These are phyloP conservation scores for Scortum barcoo DNA, from an alignment of 2,113 vertebrate species.

Conservation along the genomic window DNA sequence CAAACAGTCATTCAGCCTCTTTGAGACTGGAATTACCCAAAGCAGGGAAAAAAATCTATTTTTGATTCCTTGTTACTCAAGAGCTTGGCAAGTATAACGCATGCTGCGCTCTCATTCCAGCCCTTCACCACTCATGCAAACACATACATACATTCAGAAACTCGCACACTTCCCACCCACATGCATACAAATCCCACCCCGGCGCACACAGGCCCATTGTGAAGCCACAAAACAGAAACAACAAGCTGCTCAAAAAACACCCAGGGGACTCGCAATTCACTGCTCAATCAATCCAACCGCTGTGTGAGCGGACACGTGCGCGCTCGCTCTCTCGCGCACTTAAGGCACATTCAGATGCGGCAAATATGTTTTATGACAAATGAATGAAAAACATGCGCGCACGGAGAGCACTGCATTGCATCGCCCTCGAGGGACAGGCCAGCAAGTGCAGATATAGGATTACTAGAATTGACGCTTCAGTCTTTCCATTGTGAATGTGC, in stretches of 20 bases:
- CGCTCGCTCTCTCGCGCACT: conserved; percentile 33
- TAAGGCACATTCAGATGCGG: conserved; percentile 58
- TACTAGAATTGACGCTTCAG: conserved; percentile 81
- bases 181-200: conserved; percentile 70
- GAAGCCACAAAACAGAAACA: conserved; percentile 77
- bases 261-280: conserved; percentile 80
- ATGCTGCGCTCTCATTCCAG: conserved; percentile 38
- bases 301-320: conserved; percentile 33
- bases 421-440: conserved; percentile 77
- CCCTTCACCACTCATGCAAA: conserved; percentile 34
- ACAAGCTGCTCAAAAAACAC: conserved; percentile 77
- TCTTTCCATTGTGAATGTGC: conserved; percentile 82
- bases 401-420: conserved; percentile 51
- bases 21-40: conserved; percentile 57
- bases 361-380: conserved; percentile 77
- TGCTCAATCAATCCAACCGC: conserved; percentile 78
- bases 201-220: conserved; percentile 66
- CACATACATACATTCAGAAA: conserved; percentile 51
- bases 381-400: conserved; percentile 57
- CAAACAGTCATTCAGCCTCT: conserved; percentile 27
- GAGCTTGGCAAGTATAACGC: conserved; percentile 47
- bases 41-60: conserved; percentile 29
- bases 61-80: conserved; percentile 56
- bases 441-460: conserved; percentile 81
- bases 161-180: conserved; percentile 74